Evolutionary conservation across 2,113 vertebrate species (phyloP), one percentile per base, ranked within the genome.

Genomic region (Thunnus thynnus): DNA sequence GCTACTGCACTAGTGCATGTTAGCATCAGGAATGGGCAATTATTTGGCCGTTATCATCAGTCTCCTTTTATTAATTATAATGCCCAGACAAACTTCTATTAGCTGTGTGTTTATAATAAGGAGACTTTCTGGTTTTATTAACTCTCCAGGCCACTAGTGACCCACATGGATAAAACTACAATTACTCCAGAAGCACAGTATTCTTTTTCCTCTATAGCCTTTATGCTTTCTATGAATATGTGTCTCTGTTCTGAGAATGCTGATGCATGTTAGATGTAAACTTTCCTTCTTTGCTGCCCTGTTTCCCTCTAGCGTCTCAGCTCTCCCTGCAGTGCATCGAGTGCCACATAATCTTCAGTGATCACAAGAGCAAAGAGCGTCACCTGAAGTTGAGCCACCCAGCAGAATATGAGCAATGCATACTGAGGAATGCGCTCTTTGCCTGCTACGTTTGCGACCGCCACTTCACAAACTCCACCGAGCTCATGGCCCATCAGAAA

Each of bases 401-500:
- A 0, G 92, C 83, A 14, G 92, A 95, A 74, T 96, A 96, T 14
- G 94, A 95, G 75, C 91, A 95, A 25, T 89, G 86, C 86, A 93
- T 95, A 20, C 91, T 97, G 54, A 95, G 93, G 52, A 96, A 97
- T 4, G 90, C 95, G 0, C 94, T 95, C 2, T 97, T 98, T 51
- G 92, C 96, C 5, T 98, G 97, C 69, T 96, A 97, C 0, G 95
- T 97, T 5, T 99, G 97, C 0, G 97, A 97, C 61, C 95, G 95
- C 54, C 94, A 96, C 11, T 98, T 99, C 70, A 96, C 96, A 86
- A 97, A 96, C 87, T 97, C 97, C 1, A 93, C 94, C 0, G 90
- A 97, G 60, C 95, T 99, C 30, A 94, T 96, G 97, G 91, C 93
- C 9, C 97, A 99, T 82, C 97, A 96, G 72, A 96, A 96, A 10